Conservation (phyloP, 2,797 vertebrate species). For the Phataginus tetradactyla region DNA sequence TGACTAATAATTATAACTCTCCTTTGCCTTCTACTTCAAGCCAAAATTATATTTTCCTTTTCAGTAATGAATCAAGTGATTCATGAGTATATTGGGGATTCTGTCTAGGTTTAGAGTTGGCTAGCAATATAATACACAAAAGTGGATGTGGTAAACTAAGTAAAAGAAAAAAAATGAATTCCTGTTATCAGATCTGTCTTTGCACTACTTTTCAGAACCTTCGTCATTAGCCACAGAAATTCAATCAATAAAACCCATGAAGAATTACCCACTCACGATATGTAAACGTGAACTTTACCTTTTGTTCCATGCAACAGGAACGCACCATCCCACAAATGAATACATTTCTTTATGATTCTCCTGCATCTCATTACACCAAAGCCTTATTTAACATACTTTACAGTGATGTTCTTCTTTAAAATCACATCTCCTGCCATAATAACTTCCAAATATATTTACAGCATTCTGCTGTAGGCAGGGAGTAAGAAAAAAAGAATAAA, state of each 20-base stretch:
- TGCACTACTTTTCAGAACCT: constrained; percentile 12
- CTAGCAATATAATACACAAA: constrained; percentile 48
- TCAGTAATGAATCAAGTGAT: constrained; percentile 61
- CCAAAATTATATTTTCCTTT: constrained; percentile 35
- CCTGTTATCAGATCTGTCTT: constrained; percentile 5
- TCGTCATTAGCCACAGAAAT: constrained; percentile 39
- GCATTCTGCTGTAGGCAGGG: not conserved
- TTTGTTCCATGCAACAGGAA: not conserved
- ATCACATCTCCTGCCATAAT: constrained; percentile 18
- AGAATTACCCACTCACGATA: not conserved
- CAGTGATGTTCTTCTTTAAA: constrained; percentile 46
- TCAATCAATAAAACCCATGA: constrained; percentile 47
- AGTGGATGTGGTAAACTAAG: constrained; percentile 47
- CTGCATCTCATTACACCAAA: not conserved
- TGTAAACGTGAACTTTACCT: constrained; percentile 24
- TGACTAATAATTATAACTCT: constrained; percentile 35
- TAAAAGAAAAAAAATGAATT: constrained; percentile 34
- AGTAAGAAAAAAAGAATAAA: constrained; percentile 45
- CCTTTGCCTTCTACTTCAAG: constrained; percentile 56
- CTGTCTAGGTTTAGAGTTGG: not conserved
- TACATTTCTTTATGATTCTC: constrained; percentile 1
- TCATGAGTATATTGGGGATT: constrained; percentile 47
- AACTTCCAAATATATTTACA: constrained; percentile 47
- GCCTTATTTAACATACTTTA: not conserved
- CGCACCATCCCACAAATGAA: not conserved